Evolutionary conservation across 30 jellyfish, hydroid and myxozoan species (phyloP).

Genomic region (Aurelia sp.): DNA sequence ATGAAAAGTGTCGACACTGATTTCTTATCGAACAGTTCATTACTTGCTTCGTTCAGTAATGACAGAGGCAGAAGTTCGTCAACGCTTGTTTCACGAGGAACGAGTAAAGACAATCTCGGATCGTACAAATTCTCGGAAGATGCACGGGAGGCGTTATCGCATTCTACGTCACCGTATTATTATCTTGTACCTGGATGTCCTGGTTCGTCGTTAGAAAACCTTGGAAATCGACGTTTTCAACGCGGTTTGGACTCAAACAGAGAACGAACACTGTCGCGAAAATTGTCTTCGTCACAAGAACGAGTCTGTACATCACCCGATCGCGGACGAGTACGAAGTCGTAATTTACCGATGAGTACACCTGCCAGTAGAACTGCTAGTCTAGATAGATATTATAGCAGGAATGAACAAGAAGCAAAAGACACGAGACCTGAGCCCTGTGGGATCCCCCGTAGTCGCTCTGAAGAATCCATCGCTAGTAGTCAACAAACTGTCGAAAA

Average conservation of each 20-base stretch:
- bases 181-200: slow-evolving; percentile 62
- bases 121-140: slow-evolving; percentile 34
- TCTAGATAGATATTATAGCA: slow-evolving; percentile 54
- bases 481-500: slow-evolving; percentile 84
- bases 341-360: slow-evolving; percentile 45
- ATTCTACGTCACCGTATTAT: slow-evolving; percentile 57
- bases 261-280: slow-evolving; percentile 6
- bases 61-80: slow-evolving; percentile 22
- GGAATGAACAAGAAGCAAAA: slow-evolving; percentile 8
- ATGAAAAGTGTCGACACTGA: slow-evolving; percentile 68
- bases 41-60: slow-evolving; percentile 63
- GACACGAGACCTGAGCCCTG: slow-evolving; percentile 12
- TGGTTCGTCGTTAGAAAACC: slow-evolving; percentile 13
- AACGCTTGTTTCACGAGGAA: slow-evolving; percentile 2
- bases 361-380: slow-evolving; percentile 75
- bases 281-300: slow-evolving; percentile 38
- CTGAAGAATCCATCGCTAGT: slow-evolving; percentile 79
- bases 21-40: slow-evolving; percentile 36
- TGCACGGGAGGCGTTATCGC: slow-evolving; percentile 54
- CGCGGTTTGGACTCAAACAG: slow-evolving; percentile 4
- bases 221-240: slow-evolving; percentile 3
- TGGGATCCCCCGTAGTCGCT: slow-evolving; percentile 32
- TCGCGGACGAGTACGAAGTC: slow-evolving; percentile 49
- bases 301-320: slow-evolving; percentile 19
- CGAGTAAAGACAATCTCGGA: slow-evolving; percentile 25